Evolutionary conservation across 2,797 vertebrate species (phyloP), one percentile per base, ranked within the genome.

Genomic region (Coluber constrictor): DNA sequence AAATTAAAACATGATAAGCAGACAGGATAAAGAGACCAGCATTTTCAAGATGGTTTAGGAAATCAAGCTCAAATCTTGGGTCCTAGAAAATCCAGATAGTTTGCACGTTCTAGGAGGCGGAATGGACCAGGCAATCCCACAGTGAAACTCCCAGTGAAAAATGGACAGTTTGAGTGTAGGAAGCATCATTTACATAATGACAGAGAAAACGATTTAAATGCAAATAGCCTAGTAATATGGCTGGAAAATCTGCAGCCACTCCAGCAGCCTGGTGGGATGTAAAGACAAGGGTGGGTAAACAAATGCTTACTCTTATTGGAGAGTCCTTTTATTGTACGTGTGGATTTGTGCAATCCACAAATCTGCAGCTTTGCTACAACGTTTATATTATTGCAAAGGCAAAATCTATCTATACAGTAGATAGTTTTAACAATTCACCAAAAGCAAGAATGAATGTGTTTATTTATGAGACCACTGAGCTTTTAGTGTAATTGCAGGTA

Each of bases 131-230:
- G 57, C 60, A 89, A 86, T 89, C 59, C 9, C 51, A 56, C 66
- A 63, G 29, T 83, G 87, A 89, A 25, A 32, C 51, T 43, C 93
- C 94, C 4, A 57, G 25, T 93, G 95, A 94, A 95, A 95, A 95
- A 94, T 93, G 94, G 93, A 94, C 97, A 96, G 92, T 97, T 96
- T 92, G 95, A 90, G 93, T 96, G 95, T 95, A 93, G 91, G 90
- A 89, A 91, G 25, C 94, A 94, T 96, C 95, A 96, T 96, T 97
- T 97, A 96, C 95, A 89, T 97, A 98, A 97, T 96, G 96, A 94
- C 95, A 97, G 96, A 95, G 95, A 98, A 97, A 97, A 90, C 20
- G 94, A 97, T 98, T 97, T 97, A 97, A 97, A 98, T 98, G 97
- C 97, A 98, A 97, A 98, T 97, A 61, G 90, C 94, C 95, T 92